These are phyloP conservation scores for Drosophila paramelanica DNA, from an alignment of 2,888 invertebrate genomes.

Conservation along the genomic window DNA sequence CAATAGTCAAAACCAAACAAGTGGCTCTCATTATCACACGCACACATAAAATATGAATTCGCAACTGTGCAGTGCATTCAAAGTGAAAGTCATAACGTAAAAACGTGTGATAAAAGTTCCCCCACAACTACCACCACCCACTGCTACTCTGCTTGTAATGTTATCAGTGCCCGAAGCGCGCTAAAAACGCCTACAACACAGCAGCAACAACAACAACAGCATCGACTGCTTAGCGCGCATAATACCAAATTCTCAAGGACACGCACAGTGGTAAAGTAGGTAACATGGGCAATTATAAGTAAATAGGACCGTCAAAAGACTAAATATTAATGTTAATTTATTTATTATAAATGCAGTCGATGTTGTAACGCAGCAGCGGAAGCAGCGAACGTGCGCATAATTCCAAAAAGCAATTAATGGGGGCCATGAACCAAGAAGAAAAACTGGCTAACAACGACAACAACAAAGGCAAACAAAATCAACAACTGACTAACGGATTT, in stretches of 20 bases:
- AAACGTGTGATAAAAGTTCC: constrained; percentile 39
- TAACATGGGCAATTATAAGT: constrained; percentile 39
- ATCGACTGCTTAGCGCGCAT: constrained; percentile 32
- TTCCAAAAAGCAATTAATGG: constrained; percentile 58
- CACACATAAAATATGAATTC: neutral
- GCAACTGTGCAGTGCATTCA: neutral
- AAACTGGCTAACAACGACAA: constrained; percentile 17
- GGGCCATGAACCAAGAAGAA: constrained; percentile 63
- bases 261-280: constrained; percentile 28
- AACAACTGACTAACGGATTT: constrained; percentile 32
- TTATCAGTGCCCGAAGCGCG: constrained; percentile 68
- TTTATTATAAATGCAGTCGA: constrained; percentile 35
- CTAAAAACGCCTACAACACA: constrained; percentile 57
- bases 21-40: neutral
- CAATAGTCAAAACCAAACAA: constrained; percentile 2
- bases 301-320: constrained; percentile 26
- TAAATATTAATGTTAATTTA: constrained; percentile 27
- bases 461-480: constrained; percentile 16
- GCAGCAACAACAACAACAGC: constrained; percentile 13
- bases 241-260: constrained; percentile 63
- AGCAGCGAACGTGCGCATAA: constrained; percentile 61
- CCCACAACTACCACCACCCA: constrained; percentile 46
- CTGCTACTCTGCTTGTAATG: constrained; percentile 51
- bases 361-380: constrained; percentile 37
- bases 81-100: constrained; percentile 25